These are phyloP conservation scores for Salmo trutta DNA, from an alignment of 2,797 vertebrate species.

Conservation along the genomic window DNA sequence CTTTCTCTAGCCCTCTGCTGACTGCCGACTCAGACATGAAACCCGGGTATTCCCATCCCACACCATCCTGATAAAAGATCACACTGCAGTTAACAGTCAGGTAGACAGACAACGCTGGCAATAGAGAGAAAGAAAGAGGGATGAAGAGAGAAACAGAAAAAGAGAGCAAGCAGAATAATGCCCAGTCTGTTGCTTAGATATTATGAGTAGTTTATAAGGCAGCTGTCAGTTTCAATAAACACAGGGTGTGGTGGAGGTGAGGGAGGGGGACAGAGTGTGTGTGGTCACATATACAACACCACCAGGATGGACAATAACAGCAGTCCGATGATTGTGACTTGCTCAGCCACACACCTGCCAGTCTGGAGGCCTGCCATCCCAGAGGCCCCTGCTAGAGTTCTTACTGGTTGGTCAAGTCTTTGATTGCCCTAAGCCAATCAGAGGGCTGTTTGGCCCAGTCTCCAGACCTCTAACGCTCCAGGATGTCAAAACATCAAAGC, in stretches of 20 bases:
- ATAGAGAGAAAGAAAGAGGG: constrained; percentile 32
- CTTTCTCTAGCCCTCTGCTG: constrained; percentile 27
- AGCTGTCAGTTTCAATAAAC: constrained; percentile 72
- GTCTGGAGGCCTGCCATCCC: constrained; percentile 48
- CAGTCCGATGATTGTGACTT: constrained; percentile 60
- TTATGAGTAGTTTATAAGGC: constrained; percentile 69
- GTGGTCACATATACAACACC: not conserved
- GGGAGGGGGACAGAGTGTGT: not conserved
- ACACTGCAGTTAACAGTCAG: constrained; percentile 33
- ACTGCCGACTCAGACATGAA: constrained; percentile 32
- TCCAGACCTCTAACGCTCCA: not conserved
- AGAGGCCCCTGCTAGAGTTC: constrained; percentile 49
- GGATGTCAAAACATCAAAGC: constrained; percentile 21
- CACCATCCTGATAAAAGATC: constrained; percentile 27
- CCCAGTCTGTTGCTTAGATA: constrained; percentile 55
- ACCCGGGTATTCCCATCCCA: constrained; percentile 37
- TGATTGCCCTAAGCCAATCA: constrained; percentile 22
- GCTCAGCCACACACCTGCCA: constrained; percentile 33
- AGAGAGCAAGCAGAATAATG: constrained; percentile 48
- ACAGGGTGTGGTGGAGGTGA: constrained; percentile 24
- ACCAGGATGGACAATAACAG: constrained; percentile 16
- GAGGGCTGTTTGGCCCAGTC: constrained; percentile 17
- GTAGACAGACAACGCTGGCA: constrained; percentile 30
- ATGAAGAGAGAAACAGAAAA: constrained; percentile 24
- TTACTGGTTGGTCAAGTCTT: constrained; percentile 27